Evolutionary conservation across 2,113 vertebrate genomes (phyloP), one percentile per base, ranked within the genome.

Genomic region (Chlorodrepanis virens): DNA sequence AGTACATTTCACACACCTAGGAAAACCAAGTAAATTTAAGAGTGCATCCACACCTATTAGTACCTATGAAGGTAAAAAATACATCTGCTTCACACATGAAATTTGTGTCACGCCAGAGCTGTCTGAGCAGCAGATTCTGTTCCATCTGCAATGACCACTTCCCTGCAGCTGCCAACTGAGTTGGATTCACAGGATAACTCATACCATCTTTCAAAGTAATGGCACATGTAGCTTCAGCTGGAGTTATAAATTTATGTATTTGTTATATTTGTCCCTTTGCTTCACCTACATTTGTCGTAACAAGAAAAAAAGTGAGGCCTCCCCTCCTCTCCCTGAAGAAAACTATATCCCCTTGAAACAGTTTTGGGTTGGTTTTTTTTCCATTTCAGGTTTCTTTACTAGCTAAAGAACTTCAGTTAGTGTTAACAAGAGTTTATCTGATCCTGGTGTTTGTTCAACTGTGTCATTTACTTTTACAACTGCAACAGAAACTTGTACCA

Each of bases 401-500:
- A 80, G 63, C n/a, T 92, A 83, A 85, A 59, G n/a, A 90, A 53
- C 33, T 83, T 74, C 45, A 88, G 39, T 50, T 81, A 59, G 50
- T 49, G 23, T 60, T 93, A 75, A 31, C 13, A 75, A n/a, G 40
- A 63, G 8, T 60, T 92, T 72, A 96, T 79, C 84, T 79, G 53
- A 85, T 44, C 42, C 64, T 40, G 0, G 37, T 68, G 78, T 90
- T 94, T 95, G 42, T 78, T 93, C 80, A 77, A 79, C 76, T 78
- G 35, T 22, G 86, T 90, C 52, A 78, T 85, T 81, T 77, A 64
- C 60, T 83, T 86, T 94, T 92, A 87, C n/a, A 83, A 14, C 72
- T 89, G 85, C 71, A 90, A 88, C 47, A 92, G 90, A 90, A 74
- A 92, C 86, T 76, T 90, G 45, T 64, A 85, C 28, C 45, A 91